Evolutionary conservation across 1,140 invertebrate genomes (phyloP).

Genomic region (Macrostomum lignano): DNA sequence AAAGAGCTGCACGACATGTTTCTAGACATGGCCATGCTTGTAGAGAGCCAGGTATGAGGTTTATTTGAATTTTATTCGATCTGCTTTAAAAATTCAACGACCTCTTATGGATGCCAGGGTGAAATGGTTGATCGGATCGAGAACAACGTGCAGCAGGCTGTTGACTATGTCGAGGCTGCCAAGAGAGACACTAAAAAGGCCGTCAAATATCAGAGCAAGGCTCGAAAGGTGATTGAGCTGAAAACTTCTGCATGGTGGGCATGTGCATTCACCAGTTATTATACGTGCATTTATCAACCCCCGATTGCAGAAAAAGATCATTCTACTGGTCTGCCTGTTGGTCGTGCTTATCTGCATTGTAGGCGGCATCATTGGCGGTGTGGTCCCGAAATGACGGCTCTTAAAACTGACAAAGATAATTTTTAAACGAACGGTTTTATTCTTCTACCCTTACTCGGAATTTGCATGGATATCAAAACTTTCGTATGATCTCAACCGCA

Average conservation of each 20-base stretch:
- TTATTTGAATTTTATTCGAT: no score
- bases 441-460: no score
- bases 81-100: no score
- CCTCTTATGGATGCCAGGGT: slow-evolving; percentile 34
- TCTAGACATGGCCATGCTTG: slow-evolving; percentile 43
- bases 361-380: not conserved
- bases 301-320: slow-evolving; percentile 7
- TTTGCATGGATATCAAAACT: no score
- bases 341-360: slow-evolving; percentile 4
- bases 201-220: slow-evolving; percentile 97
- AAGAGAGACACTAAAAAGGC: slow-evolving; percentile 99
- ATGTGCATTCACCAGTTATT: no score
- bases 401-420: no score
- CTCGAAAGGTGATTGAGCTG: slow-evolving; percentile 90
- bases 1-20: slow-evolving; percentile 94
- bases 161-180: slow-evolving; percentile 95
- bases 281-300: no score
- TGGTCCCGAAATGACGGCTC: slow-evolving; percentile 2
- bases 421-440: no score
- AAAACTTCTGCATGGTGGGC: no score
- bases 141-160: slow-evolving; percentile 96
- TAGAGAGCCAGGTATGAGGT: slow-evolving; percentile 36
- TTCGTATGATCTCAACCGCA: no score
- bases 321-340: slow-evolving; percentile 4
- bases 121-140: slow-evolving; percentile 99